These are phyloP conservation scores for Sula dactylatra DNA, from an alignment of 2,113 vertebrate genomes.

Conservation along the genomic window DNA sequence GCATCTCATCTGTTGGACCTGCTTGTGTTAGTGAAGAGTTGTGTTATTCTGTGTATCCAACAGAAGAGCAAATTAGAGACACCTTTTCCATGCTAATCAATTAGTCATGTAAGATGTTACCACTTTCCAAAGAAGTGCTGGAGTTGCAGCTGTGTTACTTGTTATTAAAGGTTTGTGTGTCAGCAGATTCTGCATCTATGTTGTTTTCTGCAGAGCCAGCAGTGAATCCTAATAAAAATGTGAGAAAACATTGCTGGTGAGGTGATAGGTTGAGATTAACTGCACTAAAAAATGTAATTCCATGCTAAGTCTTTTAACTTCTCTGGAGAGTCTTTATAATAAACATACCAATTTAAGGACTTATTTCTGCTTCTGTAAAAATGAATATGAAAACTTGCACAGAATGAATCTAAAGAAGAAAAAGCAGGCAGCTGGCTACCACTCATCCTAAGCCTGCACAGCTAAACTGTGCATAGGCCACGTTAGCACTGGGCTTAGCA, in stretches of 20 bases:
- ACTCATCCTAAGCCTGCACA: background rate
- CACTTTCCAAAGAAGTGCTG: background rate
- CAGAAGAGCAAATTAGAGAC: background rate
- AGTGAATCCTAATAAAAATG: conserved; percentile 64
- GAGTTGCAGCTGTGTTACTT: background rate
- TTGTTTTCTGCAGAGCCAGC: conserved; percentile 59
- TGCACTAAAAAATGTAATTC: background rate
- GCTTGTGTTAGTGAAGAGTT: background rate
- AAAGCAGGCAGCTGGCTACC: background rate
- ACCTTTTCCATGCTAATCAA: conserved; percentile 37
- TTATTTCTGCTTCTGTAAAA: background rate
- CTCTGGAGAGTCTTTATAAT: background rate
- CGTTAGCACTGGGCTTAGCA: background rate
- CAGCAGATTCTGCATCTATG: conserved; percentile 26
- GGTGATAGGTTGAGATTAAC: conserved; percentile 34
- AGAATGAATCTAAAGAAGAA: background rate
- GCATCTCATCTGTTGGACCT: background rate
- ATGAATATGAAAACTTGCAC: background rate
- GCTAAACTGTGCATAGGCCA: background rate
- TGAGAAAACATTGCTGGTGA: conserved; percentile 23
- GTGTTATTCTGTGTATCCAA: background rate
- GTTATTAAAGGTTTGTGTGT: conserved; percentile 23
- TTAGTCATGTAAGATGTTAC: conserved; percentile 34
- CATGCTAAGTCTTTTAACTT: background rate
- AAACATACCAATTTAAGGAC: background rate